Percentiles rank a stretch among this genome's conserved stretches.
Conservation (phyloP, 1,140 invertebrate species). For the Meloidogyne hapla region DNA sequence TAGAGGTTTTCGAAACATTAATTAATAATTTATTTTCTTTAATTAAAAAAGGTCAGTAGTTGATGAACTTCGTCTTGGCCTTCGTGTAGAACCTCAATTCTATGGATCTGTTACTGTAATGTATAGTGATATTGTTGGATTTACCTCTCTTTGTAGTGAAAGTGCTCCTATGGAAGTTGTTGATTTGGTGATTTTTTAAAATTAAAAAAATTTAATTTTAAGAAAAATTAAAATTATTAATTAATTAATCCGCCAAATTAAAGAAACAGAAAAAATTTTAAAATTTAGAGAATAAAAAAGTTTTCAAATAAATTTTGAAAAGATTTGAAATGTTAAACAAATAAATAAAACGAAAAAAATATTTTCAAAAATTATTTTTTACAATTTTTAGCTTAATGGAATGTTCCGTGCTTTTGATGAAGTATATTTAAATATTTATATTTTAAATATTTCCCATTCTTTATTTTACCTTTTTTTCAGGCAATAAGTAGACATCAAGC, state of each 20-base stretch:
- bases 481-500: conserved; percentile 47
- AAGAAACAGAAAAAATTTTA: no score
- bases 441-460: not conserved
- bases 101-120: conserved; percentile 55
- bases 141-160: conserved; percentile 54
- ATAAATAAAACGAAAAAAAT: no score
- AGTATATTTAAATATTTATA: no score
- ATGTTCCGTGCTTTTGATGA: conserved; percentile 52
- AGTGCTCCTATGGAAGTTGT: conserved; percentile 53
- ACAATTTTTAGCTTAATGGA: conserved; percentile 38
- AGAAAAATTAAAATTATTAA: no score
- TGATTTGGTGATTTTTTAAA: conserved; percentile 13
- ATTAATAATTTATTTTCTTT: not conserved
- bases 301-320: no score
- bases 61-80: conserved; percentile 47
- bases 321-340: no score
- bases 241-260: no score
- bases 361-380: not conserved
- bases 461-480: not conserved
- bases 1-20: conserved; percentile 8
- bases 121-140: conserved; percentile 54
- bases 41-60: conserved; percentile 44
- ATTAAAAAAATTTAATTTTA: no score
- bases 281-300: no score
- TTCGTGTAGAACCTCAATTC: conserved; percentile 49